Conservation (phyloP, 64 coral and sea anemone genomes). For the Montipora cactus region DNA sequence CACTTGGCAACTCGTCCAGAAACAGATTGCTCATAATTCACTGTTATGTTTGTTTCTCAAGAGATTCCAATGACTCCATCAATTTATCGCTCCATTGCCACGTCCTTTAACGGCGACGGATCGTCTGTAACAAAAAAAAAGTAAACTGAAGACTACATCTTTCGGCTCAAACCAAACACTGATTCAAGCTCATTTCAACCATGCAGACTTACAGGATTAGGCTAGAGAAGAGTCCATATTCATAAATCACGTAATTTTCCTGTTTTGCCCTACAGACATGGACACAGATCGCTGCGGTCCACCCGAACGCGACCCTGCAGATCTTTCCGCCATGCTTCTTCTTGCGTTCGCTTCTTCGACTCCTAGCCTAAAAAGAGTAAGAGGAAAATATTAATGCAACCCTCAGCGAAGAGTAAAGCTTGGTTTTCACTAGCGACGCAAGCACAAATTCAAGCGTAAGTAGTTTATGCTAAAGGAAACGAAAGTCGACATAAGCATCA, state of each 20-base stretch:
- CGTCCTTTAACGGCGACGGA: neutral
- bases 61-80: neutral
- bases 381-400: neutral
- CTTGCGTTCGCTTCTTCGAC: conserved; percentile 25
- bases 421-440: neutral
- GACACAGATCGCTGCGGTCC: conserved; percentile 74
- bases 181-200: too few relatives aligned
- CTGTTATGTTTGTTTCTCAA: neutral
- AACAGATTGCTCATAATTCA: neutral
- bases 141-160: neutral
- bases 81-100: neutral
- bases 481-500: too few relatives aligned
- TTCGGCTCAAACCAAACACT: neutral
- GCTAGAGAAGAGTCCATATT: neutral
- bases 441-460: too few relatives aligned
- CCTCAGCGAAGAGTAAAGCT: too few relatives aligned
- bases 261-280: conserved; percentile 32
- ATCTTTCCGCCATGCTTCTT: conserved; percentile 27
- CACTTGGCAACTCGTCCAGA: neutral
- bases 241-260: conserved; percentile 46
- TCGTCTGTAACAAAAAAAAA: neutral
- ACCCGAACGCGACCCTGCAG: neutral
- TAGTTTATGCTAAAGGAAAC: too few relatives aligned
- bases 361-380: neutral
- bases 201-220: neutral